These are phyloP conservation scores for Drosophila greeni DNA, from an alignment of 2,888 invertebrate genomes.

Conservation along the genomic window DNA sequence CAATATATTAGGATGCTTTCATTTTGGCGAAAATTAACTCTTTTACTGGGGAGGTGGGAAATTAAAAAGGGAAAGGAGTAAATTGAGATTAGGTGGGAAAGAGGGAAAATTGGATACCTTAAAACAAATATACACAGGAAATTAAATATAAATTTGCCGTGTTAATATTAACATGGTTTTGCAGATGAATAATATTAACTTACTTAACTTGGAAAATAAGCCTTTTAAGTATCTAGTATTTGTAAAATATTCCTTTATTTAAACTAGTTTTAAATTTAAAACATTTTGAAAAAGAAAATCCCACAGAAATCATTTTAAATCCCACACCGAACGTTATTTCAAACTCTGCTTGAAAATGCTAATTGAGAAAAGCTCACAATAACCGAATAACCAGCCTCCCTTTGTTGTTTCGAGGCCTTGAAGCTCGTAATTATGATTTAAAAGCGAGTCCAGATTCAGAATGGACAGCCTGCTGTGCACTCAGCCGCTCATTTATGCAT, in stretches of 20 bases:
- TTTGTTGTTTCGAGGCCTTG: not conserved
- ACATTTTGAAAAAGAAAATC: not conserved
- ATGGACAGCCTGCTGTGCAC: constrained; percentile 33
- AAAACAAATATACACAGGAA: no score
- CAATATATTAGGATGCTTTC: constrained; percentile 24
- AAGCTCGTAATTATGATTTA: constrained; percentile 21
- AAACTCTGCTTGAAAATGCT: not conserved
- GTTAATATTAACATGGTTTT: no score
- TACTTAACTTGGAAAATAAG: no score
- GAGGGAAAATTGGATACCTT: no score
- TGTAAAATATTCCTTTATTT: not conserved
- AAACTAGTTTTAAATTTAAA: not conserved
- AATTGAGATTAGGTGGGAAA: not conserved
- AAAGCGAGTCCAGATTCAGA: constrained; percentile 4
- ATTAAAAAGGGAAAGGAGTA: not conserved
- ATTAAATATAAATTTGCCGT: no score
- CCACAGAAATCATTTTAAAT: not conserved
- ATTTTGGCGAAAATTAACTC: constrained; percentile 1
- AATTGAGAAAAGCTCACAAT: not conserved
- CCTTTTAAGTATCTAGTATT: no score
- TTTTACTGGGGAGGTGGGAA: not conserved
- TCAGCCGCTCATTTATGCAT: constrained; percentile 56
- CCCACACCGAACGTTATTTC: not conserved
- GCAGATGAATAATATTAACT: no score
- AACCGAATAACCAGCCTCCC: not conserved